Evolutionary conservation across 2,797 vertebrate species (phyloP), one percentile per base, ranked within the genome.

Genomic region (Pogoniulus pusillus): DNA sequence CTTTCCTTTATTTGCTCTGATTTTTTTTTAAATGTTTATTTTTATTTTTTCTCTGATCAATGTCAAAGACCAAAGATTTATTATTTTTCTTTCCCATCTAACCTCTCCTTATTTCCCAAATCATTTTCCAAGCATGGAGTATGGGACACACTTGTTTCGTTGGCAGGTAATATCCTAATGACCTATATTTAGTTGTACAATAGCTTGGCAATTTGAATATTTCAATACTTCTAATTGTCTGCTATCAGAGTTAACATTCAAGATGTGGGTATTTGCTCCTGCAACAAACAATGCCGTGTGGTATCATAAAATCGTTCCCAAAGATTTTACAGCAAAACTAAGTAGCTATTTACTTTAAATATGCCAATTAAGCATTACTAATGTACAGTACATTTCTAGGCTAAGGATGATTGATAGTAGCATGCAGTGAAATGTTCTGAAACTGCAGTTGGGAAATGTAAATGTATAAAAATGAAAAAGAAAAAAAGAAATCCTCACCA

Each of bases 271-370:
- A 91, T 94, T 97, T 97, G 87, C 80, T 96, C 81, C 72, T 77
- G 91, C 91, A 97, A 95, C 92, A 97, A 97, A 96, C 93, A 97
- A 95, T 93, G 83, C 55, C 37, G 7, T 91, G 91, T 55, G 82
- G 87, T 88, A 83, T 91, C 95, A 95, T 91, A 96, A 96, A 96
- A 89, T 91, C 94, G 87, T 95, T 95, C 93, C 78, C 91, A 91
- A 96, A 97, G 94, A 94, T 93, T 97, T 97, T 95, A 94, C 72
- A 96, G 95, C 93, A 97, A 96, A 97, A 96, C 93, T 96, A 97
- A 97, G 94, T 95, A 96, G 86, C 95, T 97, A 97, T 97, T 98
- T 97, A 97, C 96, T 97, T 98, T 97, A 97, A 98, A 97, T 97
- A 97, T 96, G 97, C 95, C 97, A 97, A 96, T 97, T 97, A 97